A percentile compares a stretch with the other conserved stretches of the same genome.
Evolutionary conservation across 2,888 invertebrate species (phyloP).

Genomic region (Andrena praecox): DNA sequence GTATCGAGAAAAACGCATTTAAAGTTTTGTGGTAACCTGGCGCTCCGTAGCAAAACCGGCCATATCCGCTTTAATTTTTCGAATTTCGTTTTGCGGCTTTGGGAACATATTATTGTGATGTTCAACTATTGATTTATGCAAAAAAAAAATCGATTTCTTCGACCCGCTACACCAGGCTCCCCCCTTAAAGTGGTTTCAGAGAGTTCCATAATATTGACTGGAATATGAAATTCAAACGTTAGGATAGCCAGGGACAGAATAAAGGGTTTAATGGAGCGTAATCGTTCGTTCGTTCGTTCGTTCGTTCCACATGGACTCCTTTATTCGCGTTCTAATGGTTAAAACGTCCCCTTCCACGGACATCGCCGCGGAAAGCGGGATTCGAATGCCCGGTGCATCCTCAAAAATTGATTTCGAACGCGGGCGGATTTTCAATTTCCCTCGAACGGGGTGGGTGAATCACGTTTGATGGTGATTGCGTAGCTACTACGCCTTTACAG

Average conservation of each 20-base stretch:
- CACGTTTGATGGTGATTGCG: neutral
- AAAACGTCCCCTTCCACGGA: neutral
- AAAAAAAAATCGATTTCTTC: too few relatives aligned
- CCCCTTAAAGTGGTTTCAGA: too few relatives aligned
- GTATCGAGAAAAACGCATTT: too few relatives aligned
- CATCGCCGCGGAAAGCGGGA: neutral
- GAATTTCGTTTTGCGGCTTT: too few relatives aligned
- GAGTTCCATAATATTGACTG: too few relatives aligned
- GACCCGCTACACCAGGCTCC: too few relatives aligned
- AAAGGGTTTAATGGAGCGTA: conserved; percentile 5
- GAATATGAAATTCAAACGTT: too few relatives aligned
- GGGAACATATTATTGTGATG: too few relatives aligned
- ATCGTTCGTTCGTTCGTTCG: conserved; percentile 12
- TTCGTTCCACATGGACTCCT: neutral
- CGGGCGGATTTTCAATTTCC: neutral
- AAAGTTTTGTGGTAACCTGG: too few relatives aligned
- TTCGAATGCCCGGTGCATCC: conserved; percentile 4
- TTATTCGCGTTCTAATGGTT: neutral
- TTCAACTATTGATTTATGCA: too few relatives aligned
- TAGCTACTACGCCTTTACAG: neutral
- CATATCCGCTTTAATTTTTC: too few relatives aligned
- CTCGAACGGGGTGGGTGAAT: neutral
- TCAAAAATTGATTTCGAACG: conserved; percentile 7
- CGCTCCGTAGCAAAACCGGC: too few relatives aligned
- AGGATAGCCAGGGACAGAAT: neutral